Percentiles rank a stretch among this genome's conserved stretches.
Evolutionary conservation across 1,140 invertebrate genomes (phyloP).

Genomic region (Bombus cullumanus): DNA sequence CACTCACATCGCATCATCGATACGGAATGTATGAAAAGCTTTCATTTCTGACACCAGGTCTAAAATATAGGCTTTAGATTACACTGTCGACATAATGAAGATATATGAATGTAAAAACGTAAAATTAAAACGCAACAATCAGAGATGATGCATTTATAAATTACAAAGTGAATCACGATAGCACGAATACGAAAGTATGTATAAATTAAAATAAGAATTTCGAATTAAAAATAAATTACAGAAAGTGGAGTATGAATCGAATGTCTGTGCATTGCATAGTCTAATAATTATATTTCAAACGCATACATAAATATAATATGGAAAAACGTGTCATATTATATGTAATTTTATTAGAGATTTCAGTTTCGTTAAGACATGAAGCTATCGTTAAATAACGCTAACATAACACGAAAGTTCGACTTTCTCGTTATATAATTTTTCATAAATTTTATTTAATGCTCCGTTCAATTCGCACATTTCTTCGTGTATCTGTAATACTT

Average conservation of each 20-base stretch:
- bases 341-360: neutral
- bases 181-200: neutral
- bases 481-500: neutral
- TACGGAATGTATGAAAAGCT: conserved; percentile 7
- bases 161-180: too few relatives aligned
- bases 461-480: neutral
- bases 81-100: neutral
- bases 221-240: neutral
- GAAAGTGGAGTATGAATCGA: too few relatives aligned
- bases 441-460: neutral
- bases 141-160: neutral
- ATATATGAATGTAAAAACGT: neutral
- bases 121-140: neutral
- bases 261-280: too few relatives aligned
- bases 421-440: conserved; percentile 1
- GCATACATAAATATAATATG: neutral
- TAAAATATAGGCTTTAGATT: neutral
- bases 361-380: neutral
- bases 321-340: neutral
- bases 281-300: neutral
- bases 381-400: neutral
- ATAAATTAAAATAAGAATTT: neutral
- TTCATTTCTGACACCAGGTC: neutral
- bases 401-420: neutral
- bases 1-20: neutral